Evolutionary conservation across 92 coral and sea anemone species (phyloP).

Genomic region (Scolanthus callimorphus): DNA sequence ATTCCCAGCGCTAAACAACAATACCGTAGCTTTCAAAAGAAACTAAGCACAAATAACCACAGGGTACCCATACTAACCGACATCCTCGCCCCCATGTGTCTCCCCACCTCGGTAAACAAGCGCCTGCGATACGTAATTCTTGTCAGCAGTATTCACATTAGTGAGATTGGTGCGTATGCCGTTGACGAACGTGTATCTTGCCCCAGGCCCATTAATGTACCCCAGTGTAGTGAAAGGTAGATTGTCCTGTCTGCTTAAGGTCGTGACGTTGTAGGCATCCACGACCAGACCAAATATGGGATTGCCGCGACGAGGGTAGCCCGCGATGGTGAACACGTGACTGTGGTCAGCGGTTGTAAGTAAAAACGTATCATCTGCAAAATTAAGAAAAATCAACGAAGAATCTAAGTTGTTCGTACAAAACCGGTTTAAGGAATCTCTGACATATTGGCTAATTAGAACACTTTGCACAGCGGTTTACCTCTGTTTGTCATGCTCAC

Average conservation of each 20-base stretch:
- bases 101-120: slow-evolving; percentile 43
- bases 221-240: slow-evolving; percentile 74
- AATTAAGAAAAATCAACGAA: too few species aligned
- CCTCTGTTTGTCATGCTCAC: slow-evolving; percentile 50
- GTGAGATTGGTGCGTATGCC: slow-evolving; percentile 65
- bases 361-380: slow-evolving; percentile 76
- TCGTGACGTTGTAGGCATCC: background rate
- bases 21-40: too few species aligned
- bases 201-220: slow-evolving; percentile 91
- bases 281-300: slow-evolving; percentile 67
- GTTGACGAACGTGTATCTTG: slow-evolving; percentile 12
- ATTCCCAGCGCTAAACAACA: too few species aligned
- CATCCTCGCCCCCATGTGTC: slow-evolving; percentile 87
- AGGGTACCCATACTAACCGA: slow-evolving; percentile 47
- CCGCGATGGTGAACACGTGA: too few species aligned
- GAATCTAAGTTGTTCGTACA: too few species aligned
- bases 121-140: slow-evolving; percentile 70
- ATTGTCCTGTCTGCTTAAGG: slow-evolving; percentile 28
- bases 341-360: slow-evolving; percentile 88
- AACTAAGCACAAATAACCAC: too few species aligned
- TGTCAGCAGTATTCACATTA: slow-evolving; percentile 65
- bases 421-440: too few species aligned
- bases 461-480: too few species aligned
- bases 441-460: too few species aligned
- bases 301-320: slow-evolving; percentile 79